A percentile compares a stretch with the other conserved stretches of the same genome.
Evolutionary conservation across 2,888 invertebrate genomes (phyloP).

Genomic region (Zaprionus obscuricornis): DNA sequence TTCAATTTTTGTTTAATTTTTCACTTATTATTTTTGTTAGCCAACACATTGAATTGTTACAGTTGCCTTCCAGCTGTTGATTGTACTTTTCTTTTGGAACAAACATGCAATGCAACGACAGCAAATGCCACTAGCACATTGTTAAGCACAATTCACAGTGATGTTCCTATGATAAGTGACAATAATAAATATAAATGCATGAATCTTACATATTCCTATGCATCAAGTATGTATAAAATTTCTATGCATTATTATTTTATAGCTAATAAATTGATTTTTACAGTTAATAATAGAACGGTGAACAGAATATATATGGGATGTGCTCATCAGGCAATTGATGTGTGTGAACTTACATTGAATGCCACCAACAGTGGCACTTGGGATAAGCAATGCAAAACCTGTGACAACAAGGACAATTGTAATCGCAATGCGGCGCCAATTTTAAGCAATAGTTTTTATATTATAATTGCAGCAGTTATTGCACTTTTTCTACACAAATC

Average conservation of each 20-base stretch:
- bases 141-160: not conserved
- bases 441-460: not conserved
- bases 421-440: not conserved
- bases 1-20: not conserved
- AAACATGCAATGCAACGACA: not conserved
- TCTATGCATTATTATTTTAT: not conserved
- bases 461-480: not conserved
- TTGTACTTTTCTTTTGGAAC: not conserved
- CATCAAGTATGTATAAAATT: conserved; percentile 23
- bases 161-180: not conserved
- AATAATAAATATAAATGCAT: not conserved
- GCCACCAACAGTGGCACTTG: not conserved
- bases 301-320: not conserved
- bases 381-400: not conserved
- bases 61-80: conserved; percentile 1
- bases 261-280: not conserved
- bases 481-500: no score
- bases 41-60: not conserved
- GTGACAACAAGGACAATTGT: not conserved
- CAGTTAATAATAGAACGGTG: not conserved
- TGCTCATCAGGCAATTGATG: not conserved
- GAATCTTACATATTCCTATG: not conserved
- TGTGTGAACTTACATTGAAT: not conserved
- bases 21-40: not conserved
- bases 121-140: not conserved